Percentiles rank a stretch among this genome's conserved stretches.
These are phyloP conservation scores for Polylopha cassiicola DNA, from an alignment of 2,888 invertebrate genomes.

Conservation along the genomic window DNA sequence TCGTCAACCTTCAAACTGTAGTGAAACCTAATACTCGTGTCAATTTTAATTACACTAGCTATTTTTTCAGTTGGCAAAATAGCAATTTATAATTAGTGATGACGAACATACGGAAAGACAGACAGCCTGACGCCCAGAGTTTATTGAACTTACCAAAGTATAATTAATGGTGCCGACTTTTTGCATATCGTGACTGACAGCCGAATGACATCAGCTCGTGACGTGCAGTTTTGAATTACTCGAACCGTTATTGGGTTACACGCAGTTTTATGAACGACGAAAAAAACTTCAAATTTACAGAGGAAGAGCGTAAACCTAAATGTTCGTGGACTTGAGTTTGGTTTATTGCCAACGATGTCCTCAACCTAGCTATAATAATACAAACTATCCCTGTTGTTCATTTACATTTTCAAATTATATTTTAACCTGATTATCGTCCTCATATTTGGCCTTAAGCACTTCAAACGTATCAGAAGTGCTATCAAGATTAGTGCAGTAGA, in stretches of 20 bases:
- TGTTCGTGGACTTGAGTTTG: slow-evolving; percentile 1
- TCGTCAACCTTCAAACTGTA: slow-evolving; percentile 37
- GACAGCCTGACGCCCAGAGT: slow-evolving; percentile 42
- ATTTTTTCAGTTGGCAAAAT: slow-evolving; percentile 39
- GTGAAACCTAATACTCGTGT: slow-evolving; percentile 34
- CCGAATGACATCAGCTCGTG: slow-evolving; percentile 25
- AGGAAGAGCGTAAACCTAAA: background rate
- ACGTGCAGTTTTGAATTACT: slow-evolving; percentile 18
- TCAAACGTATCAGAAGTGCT: slow-evolving; percentile 4
- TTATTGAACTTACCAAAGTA: slow-evolving; percentile 32
- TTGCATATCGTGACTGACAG: slow-evolving; percentile 25
- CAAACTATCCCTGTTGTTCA: too few species aligned
- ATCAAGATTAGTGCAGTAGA: slow-evolving; percentile 11
- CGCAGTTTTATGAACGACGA: background rate
- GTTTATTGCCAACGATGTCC: slow-evolving; percentile 15
- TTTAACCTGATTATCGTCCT: background rate
- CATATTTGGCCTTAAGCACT: slow-evolving; percentile 1
- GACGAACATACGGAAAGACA: slow-evolving; percentile 32
- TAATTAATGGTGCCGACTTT: slow-evolving; percentile 32
- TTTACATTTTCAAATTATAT: too few species aligned
- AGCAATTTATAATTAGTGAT: slow-evolving; percentile 30
- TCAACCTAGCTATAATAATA: too few species aligned
- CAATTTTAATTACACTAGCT: slow-evolving; percentile 38
- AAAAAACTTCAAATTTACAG: background rate
- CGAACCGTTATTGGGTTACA: slow-evolving; percentile 8